Conservation (phyloP, 2,888 invertebrate species). For the Catocala sponsa region DNA sequence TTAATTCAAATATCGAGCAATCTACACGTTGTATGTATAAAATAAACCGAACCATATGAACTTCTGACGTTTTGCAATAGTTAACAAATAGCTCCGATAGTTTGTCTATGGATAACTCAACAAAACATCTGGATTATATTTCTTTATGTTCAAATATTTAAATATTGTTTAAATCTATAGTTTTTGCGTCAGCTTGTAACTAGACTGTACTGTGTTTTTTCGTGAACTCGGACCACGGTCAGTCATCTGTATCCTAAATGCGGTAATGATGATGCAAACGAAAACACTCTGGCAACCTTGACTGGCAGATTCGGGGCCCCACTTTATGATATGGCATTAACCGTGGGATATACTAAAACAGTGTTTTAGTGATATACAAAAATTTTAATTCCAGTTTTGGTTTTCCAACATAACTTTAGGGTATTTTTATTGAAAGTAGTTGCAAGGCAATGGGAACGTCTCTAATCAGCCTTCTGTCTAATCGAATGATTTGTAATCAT, state of each 20-base stretch:
- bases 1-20: too few relatives aligned
- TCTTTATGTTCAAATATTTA: not conserved
- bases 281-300: conserved; percentile 70
- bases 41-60: too few relatives aligned
- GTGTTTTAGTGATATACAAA: conserved; percentile 27
- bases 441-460: conserved; percentile 16
- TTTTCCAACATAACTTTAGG: conserved; percentile 27
- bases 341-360: conserved; percentile 31
- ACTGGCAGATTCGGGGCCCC: conserved; percentile 60
- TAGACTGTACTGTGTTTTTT: conserved; percentile 1
- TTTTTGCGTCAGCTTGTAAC: conserved; percentile 3
- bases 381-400: conserved; percentile 32
- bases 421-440: conserved; percentile 14
- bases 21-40: too few relatives aligned
- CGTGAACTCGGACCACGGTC: conserved; percentile 46
- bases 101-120: not conserved
- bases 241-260: conserved; percentile 63
- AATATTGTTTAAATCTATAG: conserved; percentile 1
- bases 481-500: not conserved
- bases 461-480: conserved; percentile 3
- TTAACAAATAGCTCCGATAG: too few relatives aligned
- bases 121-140: conserved; percentile 1
- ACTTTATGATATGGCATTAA: conserved; percentile 54
- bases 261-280: conserved; percentile 69
- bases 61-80: too few relatives aligned